Base-by-base conservation (phyloP, 2,888 invertebrate species). In the Acleris holmiana region DNA sequence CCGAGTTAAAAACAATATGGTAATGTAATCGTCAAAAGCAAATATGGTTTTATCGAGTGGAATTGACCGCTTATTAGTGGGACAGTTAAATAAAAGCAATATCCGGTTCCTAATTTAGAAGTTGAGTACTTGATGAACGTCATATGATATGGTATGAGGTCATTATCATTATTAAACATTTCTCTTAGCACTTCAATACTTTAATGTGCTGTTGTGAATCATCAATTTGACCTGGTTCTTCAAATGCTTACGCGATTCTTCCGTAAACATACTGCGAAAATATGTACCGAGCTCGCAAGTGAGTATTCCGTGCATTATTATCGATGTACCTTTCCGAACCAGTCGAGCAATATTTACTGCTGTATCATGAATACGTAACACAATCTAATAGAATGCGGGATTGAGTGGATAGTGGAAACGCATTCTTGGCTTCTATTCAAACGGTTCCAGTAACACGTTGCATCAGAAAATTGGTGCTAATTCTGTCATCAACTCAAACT, bases 361-460 rank as follows among this genome's bases (percentile, higher is more conserved):
- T 53, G 21, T 17, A 44, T 35, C 7, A 40, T 40, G n/a, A n/a
- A n/a, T n/a, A 19, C 25, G 35, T 23, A 47, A 17, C 25, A 58
- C 53, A 53, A 50, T 65, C 18, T 25, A 35, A 35, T 47, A 55
- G 49, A 60, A 55, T 60, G 59, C 46, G 29, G 50, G 21, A 60
- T 55, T 18, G 62, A 64, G 70, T 68, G 68, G 68, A 67, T 69
- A 69, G 69, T 70, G 70, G 67, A 72, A 71, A 63, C 68, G 71
- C 69, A 73, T 74, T 76, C 74, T 77, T 79, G 79, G 78, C 78
- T 59, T 58, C 51, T 41, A 66, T 74, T 76, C 78, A 78, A 75
- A 66, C 67, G 66, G 40, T 69, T 68, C 65, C 68, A 69, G 68
- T 62, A 68, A 70, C 57, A 60, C 70, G 66, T 68, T 74, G 67